Conservation (phyloP, 64 coral and sea anemone species). For the Platygyra sinensis region DNA sequence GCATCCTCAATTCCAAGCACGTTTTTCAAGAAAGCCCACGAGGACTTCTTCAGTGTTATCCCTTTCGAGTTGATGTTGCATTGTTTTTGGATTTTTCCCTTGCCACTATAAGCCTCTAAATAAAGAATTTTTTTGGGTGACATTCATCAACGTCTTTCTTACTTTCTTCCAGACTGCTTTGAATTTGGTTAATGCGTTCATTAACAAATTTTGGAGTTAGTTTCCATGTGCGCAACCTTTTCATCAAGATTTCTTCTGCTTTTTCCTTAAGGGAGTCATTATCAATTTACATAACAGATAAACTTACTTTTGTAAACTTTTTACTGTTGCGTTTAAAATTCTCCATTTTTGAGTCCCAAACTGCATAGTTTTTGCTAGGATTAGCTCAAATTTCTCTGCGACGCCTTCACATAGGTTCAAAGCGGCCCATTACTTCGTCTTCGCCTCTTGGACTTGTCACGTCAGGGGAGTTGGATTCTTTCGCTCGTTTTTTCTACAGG, state of each 20-base stretch:
- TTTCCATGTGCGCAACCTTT: not conserved
- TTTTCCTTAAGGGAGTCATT: not conserved
- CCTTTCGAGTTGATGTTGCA: too few relatives aligned
- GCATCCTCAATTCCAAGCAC: not conserved
- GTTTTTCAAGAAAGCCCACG: too few relatives aligned
- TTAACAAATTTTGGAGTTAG: not conserved
- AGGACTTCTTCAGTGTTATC: too few relatives aligned
- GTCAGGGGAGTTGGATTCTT: too few relatives aligned
- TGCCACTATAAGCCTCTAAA: not conserved
- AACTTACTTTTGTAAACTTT: slow-evolving; percentile 5
- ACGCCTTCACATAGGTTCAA: too few relatives aligned
- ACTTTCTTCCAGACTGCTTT: not conserved
- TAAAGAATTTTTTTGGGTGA: slow-evolving; percentile 13
- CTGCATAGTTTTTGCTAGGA: too few relatives aligned
- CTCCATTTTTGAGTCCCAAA: not conserved
- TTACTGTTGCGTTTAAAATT: not conserved
- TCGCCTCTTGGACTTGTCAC: too few relatives aligned
- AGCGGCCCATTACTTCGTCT: too few relatives aligned
- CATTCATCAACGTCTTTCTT: slow-evolving; percentile 8
- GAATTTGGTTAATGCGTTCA: not conserved
- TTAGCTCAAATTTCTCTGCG: too few relatives aligned
- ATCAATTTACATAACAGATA: not conserved
- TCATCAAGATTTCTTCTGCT: slow-evolving; percentile 8
- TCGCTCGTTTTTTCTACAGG: too few relatives aligned
- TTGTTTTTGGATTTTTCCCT: not conserved